Conservation (phyloP, 2,888 invertebrate species). For the Drosophila sordidula region DNA sequence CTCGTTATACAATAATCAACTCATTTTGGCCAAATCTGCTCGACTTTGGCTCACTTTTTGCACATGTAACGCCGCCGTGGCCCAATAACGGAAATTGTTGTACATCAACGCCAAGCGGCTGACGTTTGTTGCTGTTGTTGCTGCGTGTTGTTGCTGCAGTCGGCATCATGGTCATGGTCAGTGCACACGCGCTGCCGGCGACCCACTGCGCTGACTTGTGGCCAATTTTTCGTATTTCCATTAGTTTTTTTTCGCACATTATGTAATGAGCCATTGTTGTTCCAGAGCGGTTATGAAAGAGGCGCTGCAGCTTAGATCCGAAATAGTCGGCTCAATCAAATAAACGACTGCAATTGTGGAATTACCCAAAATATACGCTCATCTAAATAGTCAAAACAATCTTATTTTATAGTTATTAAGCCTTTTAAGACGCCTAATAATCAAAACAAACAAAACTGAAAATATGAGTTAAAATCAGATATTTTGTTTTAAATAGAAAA, state of each 20-base stretch:
- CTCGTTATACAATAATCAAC: slow-evolving; percentile 64
- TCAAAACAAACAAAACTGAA: neutral
- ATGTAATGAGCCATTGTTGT: slow-evolving; percentile 70
- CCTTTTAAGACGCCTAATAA: neutral
- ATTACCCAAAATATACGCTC: slow-evolving; percentile 37
- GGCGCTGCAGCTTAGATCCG: slow-evolving; percentile 32
- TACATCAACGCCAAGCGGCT: slow-evolving; percentile 66
- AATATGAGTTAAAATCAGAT: slow-evolving; percentile 1
- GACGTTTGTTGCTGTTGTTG: slow-evolving; percentile 19
- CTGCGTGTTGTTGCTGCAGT: slow-evolving; percentile 22
- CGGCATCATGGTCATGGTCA: slow-evolving; percentile 81
- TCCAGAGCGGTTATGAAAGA: slow-evolving; percentile 68
- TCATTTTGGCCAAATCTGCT: slow-evolving; percentile 55
- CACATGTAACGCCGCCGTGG: slow-evolving; percentile 64
- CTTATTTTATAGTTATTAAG: neutral
- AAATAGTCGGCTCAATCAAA: slow-evolving; percentile 48
- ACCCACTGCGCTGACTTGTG: slow-evolving; percentile 59
- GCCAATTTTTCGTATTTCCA: slow-evolving; percentile 34
- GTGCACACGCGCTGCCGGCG: slow-evolving; percentile 66
- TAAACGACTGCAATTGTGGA: slow-evolving; percentile 51
- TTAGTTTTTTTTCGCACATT: slow-evolving; percentile 71
- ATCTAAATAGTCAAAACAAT: slow-evolving; percentile 23
- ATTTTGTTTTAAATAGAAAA: neutral
- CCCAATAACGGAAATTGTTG: slow-evolving; percentile 77
- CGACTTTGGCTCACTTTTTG: slow-evolving; percentile 53